These are phyloP conservation scores for Eucera pruinosa DNA, from an alignment of 2,888 invertebrate species.

Conservation along the genomic window DNA sequence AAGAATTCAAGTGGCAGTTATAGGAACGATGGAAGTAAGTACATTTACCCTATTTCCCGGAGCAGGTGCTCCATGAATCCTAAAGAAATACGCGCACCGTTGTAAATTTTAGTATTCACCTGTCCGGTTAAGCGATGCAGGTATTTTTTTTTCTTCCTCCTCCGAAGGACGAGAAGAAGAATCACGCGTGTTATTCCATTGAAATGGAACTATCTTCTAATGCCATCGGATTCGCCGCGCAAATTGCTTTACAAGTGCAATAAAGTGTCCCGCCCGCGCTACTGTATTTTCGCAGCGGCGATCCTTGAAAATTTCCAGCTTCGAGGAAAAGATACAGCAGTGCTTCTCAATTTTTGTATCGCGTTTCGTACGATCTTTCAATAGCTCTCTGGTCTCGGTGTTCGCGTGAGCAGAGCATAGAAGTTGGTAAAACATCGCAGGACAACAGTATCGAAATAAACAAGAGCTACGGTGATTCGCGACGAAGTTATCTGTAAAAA, in stretches of 20 bases:
- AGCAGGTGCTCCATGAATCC: constrained; percentile 9
- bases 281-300: background rate
- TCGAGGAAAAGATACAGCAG: background rate
- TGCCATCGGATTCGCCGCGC: background rate
- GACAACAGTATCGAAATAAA: too few relatives aligned
- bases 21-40: too few relatives aligned
- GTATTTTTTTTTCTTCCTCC: too few relatives aligned
- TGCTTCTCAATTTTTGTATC: too few relatives aligned
- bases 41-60: constrained; percentile 23
- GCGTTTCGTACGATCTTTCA: too few relatives aligned
- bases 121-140: background rate
- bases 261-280: background rate
- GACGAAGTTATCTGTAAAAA: too few relatives aligned
- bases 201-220: background rate
- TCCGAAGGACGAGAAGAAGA: background rate
- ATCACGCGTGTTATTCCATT: background rate
- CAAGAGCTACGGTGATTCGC: too few relatives aligned
- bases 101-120: constrained; percentile 14
- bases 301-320: background rate
- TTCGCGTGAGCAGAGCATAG: too few relatives aligned
- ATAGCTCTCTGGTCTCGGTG: too few relatives aligned
- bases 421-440: too few relatives aligned
- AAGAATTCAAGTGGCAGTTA: too few relatives aligned
- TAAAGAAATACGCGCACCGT: constrained; percentile 3
- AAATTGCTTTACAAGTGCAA: background rate